phyloP scores from a whole-genome alignment of 2,113 vertebrate species.

The Oxyura jamaicensis region DNA sequence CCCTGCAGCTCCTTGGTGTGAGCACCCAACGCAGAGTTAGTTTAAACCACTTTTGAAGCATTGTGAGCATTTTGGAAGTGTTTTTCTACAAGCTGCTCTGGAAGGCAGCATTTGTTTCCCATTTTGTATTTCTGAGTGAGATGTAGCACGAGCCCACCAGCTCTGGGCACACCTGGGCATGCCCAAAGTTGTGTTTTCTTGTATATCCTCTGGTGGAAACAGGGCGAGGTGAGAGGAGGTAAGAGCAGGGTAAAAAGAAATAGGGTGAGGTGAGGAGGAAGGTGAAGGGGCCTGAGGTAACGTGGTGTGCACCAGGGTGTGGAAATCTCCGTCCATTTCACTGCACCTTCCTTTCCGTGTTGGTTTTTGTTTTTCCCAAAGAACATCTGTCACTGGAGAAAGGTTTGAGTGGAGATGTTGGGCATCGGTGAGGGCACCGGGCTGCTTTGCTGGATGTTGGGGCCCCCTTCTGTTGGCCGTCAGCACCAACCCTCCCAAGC shows the following conservation, averaged over 20 bases:
- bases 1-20: not conserved
- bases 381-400: not conserved
- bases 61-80: not conserved
- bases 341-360: not conserved
- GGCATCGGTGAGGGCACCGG: fast-evolving
- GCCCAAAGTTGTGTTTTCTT: not conserved
- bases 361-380: not conserved
- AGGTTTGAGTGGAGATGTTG: not conserved
- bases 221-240: no score
- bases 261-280: not conserved
- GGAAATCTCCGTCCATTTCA: not conserved
- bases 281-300: not conserved
- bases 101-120: not conserved
- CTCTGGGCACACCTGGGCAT: not conserved
- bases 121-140: constrained; percentile 30
- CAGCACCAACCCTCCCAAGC: not conserved
- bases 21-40: not conserved
- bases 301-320: no score
- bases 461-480: not conserved
- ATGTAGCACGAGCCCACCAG: not conserved
- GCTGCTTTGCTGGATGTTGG: not conserved
- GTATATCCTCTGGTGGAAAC: not conserved
- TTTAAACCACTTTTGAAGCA: not conserved
- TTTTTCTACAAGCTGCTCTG: not conserved
- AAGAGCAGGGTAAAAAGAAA: not conserved